A percentile compares a stretch with the other conserved stretches of the same genome.
Evolutionary conservation across 2,797 vertebrate genomes (phyloP).

Genomic region (Antennarius maculatus): DNA sequence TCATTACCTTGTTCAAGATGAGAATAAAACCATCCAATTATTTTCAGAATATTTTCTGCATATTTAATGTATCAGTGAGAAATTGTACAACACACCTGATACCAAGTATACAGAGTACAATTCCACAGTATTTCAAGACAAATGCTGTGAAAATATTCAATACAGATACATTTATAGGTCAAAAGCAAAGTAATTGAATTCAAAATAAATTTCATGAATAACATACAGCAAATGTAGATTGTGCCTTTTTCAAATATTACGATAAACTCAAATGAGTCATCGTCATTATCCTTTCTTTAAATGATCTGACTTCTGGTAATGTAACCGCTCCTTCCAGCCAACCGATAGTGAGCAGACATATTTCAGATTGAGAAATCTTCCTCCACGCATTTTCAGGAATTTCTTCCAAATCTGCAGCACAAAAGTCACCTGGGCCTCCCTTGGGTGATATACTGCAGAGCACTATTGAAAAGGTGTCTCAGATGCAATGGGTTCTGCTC

Average conservation of each 20-base stretch:
- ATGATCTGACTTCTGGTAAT: neutral
- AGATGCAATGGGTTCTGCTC: slow-evolving; percentile 78
- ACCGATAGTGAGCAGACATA: neutral
- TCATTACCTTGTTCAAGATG: slow-evolving; percentile 47
- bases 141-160: neutral
- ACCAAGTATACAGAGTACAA: neutral
- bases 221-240: neutral
- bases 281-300: neutral
- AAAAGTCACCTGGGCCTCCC: slow-evolving; percentile 37
- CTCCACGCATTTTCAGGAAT: neutral
- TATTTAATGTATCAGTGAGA: neutral
- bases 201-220: neutral
- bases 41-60: slow-evolving; percentile 8
- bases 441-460: slow-evolving; percentile 75
- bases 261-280: neutral
- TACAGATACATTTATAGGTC: neutral
- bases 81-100: neutral
- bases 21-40: slow-evolving; percentile 42
- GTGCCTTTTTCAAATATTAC: neutral
- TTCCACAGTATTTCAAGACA: neutral
- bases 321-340: neutral
- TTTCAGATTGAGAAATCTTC: slow-evolving; percentile 12
- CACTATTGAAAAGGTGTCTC: slow-evolving; percentile 64
- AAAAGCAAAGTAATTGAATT: neutral
- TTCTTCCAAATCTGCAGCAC: slow-evolving; percentile 2